Evolutionary conservation across 2,113 vertebrate genomes (phyloP).

Genomic region (Sminthopsis crassicaudata): DNA sequence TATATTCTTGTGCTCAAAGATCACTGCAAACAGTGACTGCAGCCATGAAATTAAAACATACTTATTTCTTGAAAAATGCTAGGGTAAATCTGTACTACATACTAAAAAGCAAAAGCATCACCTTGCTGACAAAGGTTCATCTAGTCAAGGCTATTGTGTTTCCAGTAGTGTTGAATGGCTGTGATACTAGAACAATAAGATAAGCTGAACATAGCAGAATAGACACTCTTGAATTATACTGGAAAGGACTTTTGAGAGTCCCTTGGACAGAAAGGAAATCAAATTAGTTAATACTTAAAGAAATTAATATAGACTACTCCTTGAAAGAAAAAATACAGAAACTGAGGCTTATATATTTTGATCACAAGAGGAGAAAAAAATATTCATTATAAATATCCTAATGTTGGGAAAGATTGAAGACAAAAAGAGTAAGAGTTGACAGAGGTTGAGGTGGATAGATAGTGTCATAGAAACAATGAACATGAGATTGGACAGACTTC

Average conservation of each 20-base stretch:
- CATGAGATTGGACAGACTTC: neutral
- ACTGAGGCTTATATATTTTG: neutral
- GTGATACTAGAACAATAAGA: neutral
- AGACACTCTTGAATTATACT: neutral
- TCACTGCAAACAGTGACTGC: too few relatives aligned
- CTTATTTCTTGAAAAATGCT: too few relatives aligned
- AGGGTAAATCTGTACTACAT: too few relatives aligned
- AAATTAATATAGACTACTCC: neutral
- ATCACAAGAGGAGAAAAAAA: neutral
- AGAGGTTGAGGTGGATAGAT: neutral
- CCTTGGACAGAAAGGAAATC: neutral
- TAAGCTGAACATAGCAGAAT: neutral
- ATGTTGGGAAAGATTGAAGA: neutral
- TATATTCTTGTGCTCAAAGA: too few relatives aligned
- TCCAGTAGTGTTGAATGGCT: neutral
- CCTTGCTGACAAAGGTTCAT: too few relatives aligned
- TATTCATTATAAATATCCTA: neutral
- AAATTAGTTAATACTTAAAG: neutral
- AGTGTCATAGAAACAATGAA: neutral
- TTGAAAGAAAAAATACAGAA: neutral
- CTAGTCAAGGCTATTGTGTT: neutral
- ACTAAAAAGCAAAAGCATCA: too few relatives aligned
- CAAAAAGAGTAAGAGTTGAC: neutral
- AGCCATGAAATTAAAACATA: too few relatives aligned
- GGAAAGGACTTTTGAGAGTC: neutral